Base-by-base conservation (phyloP, 2,888 invertebrate species). In the Erebia palarica region DNA sequence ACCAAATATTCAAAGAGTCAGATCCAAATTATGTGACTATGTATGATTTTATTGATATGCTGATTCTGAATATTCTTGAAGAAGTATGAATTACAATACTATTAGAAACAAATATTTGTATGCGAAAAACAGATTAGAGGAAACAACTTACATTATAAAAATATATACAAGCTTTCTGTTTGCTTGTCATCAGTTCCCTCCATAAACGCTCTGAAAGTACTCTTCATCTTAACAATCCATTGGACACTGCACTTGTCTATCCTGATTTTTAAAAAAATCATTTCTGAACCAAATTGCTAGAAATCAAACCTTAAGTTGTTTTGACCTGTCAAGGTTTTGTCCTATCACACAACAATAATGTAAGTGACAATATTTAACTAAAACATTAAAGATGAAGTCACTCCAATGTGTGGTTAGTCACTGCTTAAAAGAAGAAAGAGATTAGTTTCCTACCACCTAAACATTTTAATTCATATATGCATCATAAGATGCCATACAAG, bases 401-500 rank as follows among this genome's bases (percentile, higher is more conserved):
- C 44, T n/a, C 36, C 36, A 36, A 36, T 7, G 16, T 51, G n/a
- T 11, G 49, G 51, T 49, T 51, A 67, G 59, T 51, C 13, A 42
- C 16, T 44, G 61, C 59, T 42, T 44, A 70, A 44, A 69, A 63
- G 69, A 57, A 67, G 64, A 72, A 49, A 58, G n/a, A 49, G n/a
- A 11, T 63, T 59, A 16, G 42, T 68, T 58, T 47, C 42, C 16
- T 58, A 58, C 21, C 21, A 61, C 47, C 64, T 57, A 58, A 59
- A 42, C 18, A 58, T 70, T 73, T 58, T 66, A 67, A 64, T 69
- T 71, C n/a, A n/a, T 80, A 82, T 82, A 87, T 83, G 79, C 85
- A 79, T 82, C 82, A 82, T 82, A 84, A 87, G 83, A 85, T 60
- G 51, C 68, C 60, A 57, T 68, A 71, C 73, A 73, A 70, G 86